Evolutionary conservation across 2,113 vertebrate genomes (phyloP).

Genomic region (Cynopterus brachyotis): DNA sequence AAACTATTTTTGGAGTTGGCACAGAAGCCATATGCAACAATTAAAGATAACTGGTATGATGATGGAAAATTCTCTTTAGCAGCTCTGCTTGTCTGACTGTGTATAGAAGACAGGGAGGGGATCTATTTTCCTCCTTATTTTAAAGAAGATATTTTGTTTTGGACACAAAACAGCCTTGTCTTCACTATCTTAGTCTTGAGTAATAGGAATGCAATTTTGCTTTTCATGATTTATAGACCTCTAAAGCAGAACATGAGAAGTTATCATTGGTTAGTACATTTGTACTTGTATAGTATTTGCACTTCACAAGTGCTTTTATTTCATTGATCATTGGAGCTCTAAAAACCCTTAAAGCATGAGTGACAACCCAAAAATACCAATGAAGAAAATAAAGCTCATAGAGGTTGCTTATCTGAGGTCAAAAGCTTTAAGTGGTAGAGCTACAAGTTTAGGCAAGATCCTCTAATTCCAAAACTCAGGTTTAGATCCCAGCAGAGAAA

Average conservation of each 20-base stretch:
- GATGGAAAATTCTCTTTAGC: conserved; percentile 41
- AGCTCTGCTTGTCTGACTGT: not conserved
- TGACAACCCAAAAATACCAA: not conserved
- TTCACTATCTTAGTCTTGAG: not conserved
- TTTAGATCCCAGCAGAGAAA: not conserved
- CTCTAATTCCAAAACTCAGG: not conserved
- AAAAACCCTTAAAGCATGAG: not conserved
- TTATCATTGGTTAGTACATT: not conserved
- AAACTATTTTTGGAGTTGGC: conserved; percentile 58
- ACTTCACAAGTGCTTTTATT: not conserved
- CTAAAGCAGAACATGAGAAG: not conserved
- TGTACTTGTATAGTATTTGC: not conserved
- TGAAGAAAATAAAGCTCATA: conserved; percentile 19
- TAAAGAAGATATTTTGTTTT: not conserved
- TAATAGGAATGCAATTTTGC: not conserved
- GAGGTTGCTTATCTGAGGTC: conserved; percentile 3
- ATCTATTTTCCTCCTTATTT: not conserved
- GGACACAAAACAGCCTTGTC: not conserved
- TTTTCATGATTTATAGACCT: not conserved
- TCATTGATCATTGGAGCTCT: not conserved
- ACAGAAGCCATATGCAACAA: conserved; percentile 62
- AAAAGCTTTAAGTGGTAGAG: conserved; percentile 23
- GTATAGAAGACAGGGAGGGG: not conserved
- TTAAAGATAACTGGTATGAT: conserved; percentile 66
- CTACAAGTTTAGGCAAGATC: not conserved